Evolutionary conservation across 1,140 invertebrate species (phyloP).

Genomic region (Neodiprion pinetum): DNA sequence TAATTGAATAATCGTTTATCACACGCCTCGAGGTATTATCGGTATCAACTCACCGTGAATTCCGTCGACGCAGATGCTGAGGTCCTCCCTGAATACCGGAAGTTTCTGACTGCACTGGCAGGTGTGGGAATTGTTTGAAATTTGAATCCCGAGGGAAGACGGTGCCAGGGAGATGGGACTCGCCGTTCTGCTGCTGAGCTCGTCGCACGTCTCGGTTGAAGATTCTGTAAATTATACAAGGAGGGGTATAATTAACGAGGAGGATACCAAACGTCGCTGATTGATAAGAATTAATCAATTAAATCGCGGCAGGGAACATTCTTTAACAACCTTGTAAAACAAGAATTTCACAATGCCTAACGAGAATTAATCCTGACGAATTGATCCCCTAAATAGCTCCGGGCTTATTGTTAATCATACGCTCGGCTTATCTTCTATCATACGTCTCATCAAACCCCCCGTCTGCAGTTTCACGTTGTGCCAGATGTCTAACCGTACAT

Average conservation of each 20-base stretch:
- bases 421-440: too few relatives aligned
- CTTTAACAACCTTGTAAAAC: slow-evolving; percentile 7
- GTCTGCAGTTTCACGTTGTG: too few relatives aligned
- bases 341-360: not conserved
- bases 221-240: slow-evolving; percentile 42
- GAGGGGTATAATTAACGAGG: too few relatives aligned
- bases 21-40: too few relatives aligned
- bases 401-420: too few relatives aligned
- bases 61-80: slow-evolving; percentile 74
- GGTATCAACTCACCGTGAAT: slow-evolving; percentile 68
- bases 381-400: not conserved
- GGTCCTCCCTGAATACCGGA: slow-evolving; percentile 73
- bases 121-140: slow-evolving; percentile 58
- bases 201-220: slow-evolving; percentile 52
- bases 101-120: slow-evolving; percentile 70
- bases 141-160: not conserved
- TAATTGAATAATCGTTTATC: too few relatives aligned
- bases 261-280: slow-evolving; percentile 61
- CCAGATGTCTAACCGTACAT: too few relatives aligned
- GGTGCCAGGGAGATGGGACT: slow-evolving; percentile 34
- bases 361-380: not conserved
- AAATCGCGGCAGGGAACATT: slow-evolving; percentile 40
- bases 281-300: slow-evolving; percentile 62
- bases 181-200: slow-evolving; percentile 61
- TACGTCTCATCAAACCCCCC: too few relatives aligned